Evolutionary conservation across 1,140 invertebrate species (phyloP).

Genomic region (Stegodyphus dumicola): DNA sequence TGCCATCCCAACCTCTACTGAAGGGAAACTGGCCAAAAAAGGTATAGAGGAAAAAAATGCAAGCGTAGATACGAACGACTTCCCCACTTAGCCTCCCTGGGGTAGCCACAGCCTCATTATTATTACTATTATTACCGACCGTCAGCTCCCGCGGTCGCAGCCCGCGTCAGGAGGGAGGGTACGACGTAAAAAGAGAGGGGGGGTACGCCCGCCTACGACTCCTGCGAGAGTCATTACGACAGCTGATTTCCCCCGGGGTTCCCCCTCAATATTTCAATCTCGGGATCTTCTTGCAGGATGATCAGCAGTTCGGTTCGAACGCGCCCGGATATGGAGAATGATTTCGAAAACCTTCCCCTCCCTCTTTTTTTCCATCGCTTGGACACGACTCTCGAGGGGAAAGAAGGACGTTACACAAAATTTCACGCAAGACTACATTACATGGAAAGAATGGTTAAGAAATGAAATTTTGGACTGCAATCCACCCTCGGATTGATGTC

Average conservation of each 20-base stretch:
- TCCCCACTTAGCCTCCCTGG: too few species aligned
- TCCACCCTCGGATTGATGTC: too few species aligned
- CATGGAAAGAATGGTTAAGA: too few species aligned
- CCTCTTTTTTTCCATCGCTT: too few species aligned
- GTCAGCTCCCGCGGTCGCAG: not conserved
- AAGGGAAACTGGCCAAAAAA: not conserved
- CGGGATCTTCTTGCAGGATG: not conserved
- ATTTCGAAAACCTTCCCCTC: too few species aligned
- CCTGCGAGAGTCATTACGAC: slow-evolving; percentile 28
- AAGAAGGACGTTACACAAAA: too few species aligned
- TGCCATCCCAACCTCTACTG: too few species aligned
- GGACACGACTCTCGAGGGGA: too few species aligned
- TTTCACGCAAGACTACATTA: too few species aligned
- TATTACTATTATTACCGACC: not conserved
- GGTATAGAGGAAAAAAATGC: not conserved
- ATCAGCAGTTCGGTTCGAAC: too few species aligned
- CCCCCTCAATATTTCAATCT: slow-evolving; percentile 6
- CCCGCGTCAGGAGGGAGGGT: not conserved
- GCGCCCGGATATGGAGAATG: too few species aligned
- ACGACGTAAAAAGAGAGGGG: not conserved
- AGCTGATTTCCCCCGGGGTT: slow-evolving; percentile 12
- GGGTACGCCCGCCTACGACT: not conserved
- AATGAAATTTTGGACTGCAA: too few species aligned
- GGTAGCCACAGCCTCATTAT: not conserved
- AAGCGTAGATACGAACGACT: not conserved